Evolutionary conservation across 2,888 invertebrate genomes (phyloP), one percentile per base, ranked within the genome.

Genomic region (Zootermopsis nevadensis): DNA sequence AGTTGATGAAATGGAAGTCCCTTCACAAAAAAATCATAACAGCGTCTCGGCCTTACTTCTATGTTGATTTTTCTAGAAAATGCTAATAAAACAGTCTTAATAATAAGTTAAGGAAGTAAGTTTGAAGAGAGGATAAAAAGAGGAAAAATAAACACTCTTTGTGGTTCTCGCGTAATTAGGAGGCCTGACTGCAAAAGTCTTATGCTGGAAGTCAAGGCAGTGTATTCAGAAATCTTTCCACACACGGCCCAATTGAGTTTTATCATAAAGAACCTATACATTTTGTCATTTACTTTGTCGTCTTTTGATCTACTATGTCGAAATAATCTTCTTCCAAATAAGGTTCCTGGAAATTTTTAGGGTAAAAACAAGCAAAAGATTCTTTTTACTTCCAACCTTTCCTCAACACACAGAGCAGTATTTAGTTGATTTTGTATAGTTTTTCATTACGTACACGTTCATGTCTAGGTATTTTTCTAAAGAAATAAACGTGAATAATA

Each of bases 21-120:
- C 3, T 60, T 24, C 60, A 60, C n/a, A 60, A 60, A 60, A 27
- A 60, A 10, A 2, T 1, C 55, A 42, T 19, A 48, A 19, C 48
- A 60, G 60, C 8, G 27, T 60, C 1, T 19, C 67, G 2, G 67
- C 27, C 67, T 30, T 66, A n/a, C 27, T 66, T 30, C 1, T 30
- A 22, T 69, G 69, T 69, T 69, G 69, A 69, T 69, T 69, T 69
- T 69, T 69, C 69, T 69, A 69, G 30, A 69, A 69, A 69, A 69
- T 69, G 22, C 69, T 69, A 69, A 69, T 69, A 69, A 69, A 33
- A 60, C 60, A 27, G 60, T 60, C 60, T 60, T 60, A 60, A n/a
- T 60, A 27, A 27, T 60, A 60, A 27, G 27, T 67, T 8, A 67
- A 69, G 69, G 69, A 69, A 8, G 69, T 19, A 30, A 60, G 60